phyloP scores from a whole-genome alignment of 1,140 invertebrate genomes.

The Drosophila ogumai region DNA sequence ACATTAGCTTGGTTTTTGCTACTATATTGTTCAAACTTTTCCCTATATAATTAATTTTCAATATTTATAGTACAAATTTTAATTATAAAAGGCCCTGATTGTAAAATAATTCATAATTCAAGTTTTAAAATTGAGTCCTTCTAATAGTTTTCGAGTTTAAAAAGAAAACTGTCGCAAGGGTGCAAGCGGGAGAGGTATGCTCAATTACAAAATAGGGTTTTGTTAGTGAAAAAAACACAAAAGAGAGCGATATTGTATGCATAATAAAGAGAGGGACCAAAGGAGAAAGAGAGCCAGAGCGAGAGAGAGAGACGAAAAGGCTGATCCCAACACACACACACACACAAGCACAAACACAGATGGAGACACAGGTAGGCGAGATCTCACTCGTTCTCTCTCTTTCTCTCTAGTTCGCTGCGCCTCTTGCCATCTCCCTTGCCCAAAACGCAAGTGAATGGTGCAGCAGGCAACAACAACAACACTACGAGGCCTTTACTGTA shows the following conservation, averaged over 20 bases:
- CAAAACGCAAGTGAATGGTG: slow-evolving; percentile 53
- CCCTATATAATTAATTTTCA: background rate
- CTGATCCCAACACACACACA: slow-evolving; percentile 39
- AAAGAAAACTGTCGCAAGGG: background rate
- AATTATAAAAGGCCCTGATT: too few species aligned
- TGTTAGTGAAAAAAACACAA: slow-evolving; percentile 27
- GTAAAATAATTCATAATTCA: too few species aligned
- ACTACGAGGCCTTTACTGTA: slow-evolving; percentile 14
- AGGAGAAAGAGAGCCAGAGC: slow-evolving; percentile 9
- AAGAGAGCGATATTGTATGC: slow-evolving; percentile 23
- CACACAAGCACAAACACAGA: slow-evolving; percentile 9
- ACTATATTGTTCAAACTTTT: background rate
- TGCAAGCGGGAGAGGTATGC: background rate
- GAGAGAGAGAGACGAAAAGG: background rate
- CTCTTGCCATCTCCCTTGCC: slow-evolving; percentile 16
- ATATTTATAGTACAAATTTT: background rate
- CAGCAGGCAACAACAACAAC: slow-evolving; percentile 8
- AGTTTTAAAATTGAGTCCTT: background rate
- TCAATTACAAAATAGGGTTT: slow-evolving; percentile 22
- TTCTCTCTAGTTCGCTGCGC: background rate
- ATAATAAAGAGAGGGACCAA: slow-evolving; percentile 12
- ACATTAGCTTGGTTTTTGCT: too few species aligned
- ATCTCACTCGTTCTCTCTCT: slow-evolving; percentile 2
- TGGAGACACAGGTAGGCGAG: slow-evolving; percentile 8
- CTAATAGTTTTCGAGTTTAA: background rate